Base-by-base conservation (phyloP, 2,113 vertebrate genomes). In the Dunckerocampus dactyliophorus region DNA sequence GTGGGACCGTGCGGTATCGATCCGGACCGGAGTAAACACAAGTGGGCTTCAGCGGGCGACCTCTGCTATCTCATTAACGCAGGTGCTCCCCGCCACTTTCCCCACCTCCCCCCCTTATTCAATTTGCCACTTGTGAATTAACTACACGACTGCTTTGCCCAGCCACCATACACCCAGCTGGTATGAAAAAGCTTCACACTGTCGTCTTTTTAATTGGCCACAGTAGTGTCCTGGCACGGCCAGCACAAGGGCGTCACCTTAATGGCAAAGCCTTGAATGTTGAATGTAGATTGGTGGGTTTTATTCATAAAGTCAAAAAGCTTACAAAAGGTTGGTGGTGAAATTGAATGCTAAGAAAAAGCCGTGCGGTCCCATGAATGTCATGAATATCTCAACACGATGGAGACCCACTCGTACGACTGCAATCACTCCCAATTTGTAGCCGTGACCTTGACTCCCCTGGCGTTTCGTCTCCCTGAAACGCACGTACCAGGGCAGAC, bases 231-330 rank as follows among this genome's bases (percentile, higher is more conserved):
- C 24, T 2, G 11, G 37, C 9, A 69, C 74, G 56, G 63, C 20
- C 43, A 62, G 54, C 61, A n/a, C 13, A 19, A 14, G 53, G 49
- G 61, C 47, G 49, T 56, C 72, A 47, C 64, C 52, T 58, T 63
- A 76, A 79, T 69, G 31, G 71, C 4, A 31, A 53, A 62, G 63
- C 37, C 63, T 16, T 46, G 70, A 75, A 79, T 71, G 63, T 74
- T 75, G 67, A 43, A 86, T 79, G 56, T 37, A 67, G 72, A 80
- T 75, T 67, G 76, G 20, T 28, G 74, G 64, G 83, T 85, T 71
- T 76, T 74, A 83, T 87, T 80, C 82, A 81, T 79, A 66, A 82
- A 71, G 71, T 80, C 65, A 75, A n/a, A 5, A 42, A 5, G 8
- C 65, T 67, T 63, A 69, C 72, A n/a, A 28, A 28, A 28, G 24